Percentiles rank a stretch among this genome's conserved stretches.
These are phyloP conservation scores for Columba livia DNA, from an alignment of 2,113 vertebrate genomes.

Conservation along the genomic window DNA sequence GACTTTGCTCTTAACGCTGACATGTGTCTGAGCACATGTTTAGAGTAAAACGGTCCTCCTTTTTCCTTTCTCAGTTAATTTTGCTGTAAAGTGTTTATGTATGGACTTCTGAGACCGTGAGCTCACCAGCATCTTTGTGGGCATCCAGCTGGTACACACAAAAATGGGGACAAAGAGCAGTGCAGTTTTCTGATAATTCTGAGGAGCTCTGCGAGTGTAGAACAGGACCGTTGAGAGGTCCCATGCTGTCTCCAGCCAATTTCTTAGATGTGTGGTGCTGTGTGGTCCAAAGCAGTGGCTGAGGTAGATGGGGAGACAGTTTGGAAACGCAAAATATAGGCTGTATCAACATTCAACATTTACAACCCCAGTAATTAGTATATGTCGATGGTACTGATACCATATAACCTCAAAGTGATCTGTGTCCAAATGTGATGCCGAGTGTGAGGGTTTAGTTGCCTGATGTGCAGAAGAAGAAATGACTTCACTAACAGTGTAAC, in stretches of 20 bases:
- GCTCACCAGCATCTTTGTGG: background rate
- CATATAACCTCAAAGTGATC: background rate
- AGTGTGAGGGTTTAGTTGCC: background rate
- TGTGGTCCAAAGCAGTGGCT: background rate
- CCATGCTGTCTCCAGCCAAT: background rate
- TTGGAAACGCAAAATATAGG: background rate
- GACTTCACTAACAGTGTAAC: background rate
- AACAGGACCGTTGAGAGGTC: background rate
- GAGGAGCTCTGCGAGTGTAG: background rate
- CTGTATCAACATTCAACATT: background rate
- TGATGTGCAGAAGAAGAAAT: background rate
- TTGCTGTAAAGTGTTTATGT: background rate
- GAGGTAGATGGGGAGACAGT: background rate
- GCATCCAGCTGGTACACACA: background rate
- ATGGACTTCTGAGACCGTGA: background rate
- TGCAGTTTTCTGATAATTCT: background rate
- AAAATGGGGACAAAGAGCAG: background rate
- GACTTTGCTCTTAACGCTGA: background rate
- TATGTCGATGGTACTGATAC: background rate
- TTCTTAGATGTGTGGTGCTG: background rate
- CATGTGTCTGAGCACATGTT: background rate
- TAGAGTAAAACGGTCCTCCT: background rate
- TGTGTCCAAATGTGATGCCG: background rate
- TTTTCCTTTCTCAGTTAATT: background rate
- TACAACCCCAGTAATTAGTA: background rate